These are phyloP conservation scores for Bufo gargarizans DNA, from an alignment of 2,113 vertebrate species.

Conservation along the genomic window DNA sequence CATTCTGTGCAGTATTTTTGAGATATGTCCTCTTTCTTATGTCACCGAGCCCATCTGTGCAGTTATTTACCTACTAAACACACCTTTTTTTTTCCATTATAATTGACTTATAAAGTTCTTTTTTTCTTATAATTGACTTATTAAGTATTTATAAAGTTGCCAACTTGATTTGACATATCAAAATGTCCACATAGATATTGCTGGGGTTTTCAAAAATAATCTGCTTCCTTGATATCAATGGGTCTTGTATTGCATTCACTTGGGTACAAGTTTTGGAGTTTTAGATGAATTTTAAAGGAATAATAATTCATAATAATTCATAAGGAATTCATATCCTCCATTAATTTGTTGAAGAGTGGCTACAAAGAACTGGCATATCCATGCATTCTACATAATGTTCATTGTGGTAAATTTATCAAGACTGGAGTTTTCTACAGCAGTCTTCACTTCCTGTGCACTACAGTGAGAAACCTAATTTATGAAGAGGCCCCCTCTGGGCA, in stretches of 20 bases:
- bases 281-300: neutral
- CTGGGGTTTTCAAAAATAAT: neutral
- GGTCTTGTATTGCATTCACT: neutral
- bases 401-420: too few relatives aligned
- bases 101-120: neutral
- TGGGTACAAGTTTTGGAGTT: neutral
- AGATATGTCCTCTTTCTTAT: neutral
- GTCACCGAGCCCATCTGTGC: neutral
- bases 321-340: too few relatives aligned
- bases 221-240: neutral
- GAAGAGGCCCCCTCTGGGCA: too few relatives aligned
- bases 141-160: neutral
- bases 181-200: neutral
- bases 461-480: too few relatives aligned
- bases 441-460: too few relatives aligned
- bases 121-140: too few relatives aligned
- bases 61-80: neutral
- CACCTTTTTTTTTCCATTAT: neutral
- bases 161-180: neutral
- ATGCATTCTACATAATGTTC: too few relatives aligned
- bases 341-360: too few relatives aligned
- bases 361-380: too few relatives aligned
- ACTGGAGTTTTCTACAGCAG: too few relatives aligned
- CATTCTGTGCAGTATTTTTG: neutral
- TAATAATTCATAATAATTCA: too few relatives aligned